These are phyloP conservation scores for Philaenus spumarius DNA, from an alignment of 1,140 invertebrate genomes.

Conservation along the genomic window DNA sequence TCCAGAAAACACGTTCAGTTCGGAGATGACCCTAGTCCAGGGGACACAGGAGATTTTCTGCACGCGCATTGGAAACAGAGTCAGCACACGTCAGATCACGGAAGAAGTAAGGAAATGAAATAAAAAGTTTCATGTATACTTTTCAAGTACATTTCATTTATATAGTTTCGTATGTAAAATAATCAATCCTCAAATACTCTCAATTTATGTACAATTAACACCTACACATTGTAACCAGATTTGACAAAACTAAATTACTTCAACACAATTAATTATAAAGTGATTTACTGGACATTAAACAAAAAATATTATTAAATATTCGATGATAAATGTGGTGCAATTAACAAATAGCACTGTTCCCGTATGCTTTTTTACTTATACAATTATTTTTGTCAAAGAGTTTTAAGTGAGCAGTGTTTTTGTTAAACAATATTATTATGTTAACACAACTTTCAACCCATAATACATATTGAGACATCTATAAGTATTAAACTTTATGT, in stretches of 20 bases:
- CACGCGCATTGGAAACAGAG: constrained; percentile 20
- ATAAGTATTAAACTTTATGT: too few relatives aligned
- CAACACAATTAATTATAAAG: too few relatives aligned
- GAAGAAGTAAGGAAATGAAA: not conserved
- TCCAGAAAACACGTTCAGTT: constrained; percentile 31
- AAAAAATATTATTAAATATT: too few relatives aligned
- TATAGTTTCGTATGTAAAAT: not conserved
- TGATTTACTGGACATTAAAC: too few relatives aligned
- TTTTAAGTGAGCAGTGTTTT: too few relatives aligned
- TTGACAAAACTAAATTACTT: not conserved
- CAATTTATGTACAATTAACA: not conserved
- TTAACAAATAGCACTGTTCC: too few relatives aligned
- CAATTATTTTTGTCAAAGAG: too few relatives aligned
- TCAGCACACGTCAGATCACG: not conserved
- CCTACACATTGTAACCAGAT: not conserved
- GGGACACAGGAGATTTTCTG: constrained; percentile 10
- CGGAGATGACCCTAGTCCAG: constrained; percentile 14
- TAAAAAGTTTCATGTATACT: not conserved
- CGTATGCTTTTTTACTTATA: too few relatives aligned
- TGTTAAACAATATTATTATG: too few relatives aligned
- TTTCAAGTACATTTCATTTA: not conserved
- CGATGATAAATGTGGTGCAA: too few relatives aligned
- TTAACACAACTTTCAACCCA: too few relatives aligned
- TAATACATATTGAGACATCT: too few relatives aligned
- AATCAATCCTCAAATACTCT: not conserved